Evolutionary conservation across 2,888 invertebrate species (phyloP).

Genomic region (Cartodere bifasciata): DNA sequence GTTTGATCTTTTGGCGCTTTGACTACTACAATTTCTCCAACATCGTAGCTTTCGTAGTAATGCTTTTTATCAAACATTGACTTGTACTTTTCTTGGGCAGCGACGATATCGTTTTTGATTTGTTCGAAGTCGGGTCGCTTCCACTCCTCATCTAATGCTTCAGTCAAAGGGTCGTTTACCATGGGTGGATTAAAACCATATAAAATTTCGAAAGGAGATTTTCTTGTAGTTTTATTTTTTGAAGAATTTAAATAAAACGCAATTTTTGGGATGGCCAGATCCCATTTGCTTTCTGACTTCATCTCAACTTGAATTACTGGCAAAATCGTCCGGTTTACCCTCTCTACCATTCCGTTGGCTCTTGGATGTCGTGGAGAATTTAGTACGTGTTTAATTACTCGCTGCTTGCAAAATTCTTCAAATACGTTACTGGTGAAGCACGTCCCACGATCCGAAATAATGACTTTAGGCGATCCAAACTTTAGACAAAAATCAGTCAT

Average conservation of each 20-base stretch:
- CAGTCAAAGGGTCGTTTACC: too few relatives aligned
- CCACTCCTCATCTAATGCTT: too few relatives aligned
- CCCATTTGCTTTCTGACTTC: conserved; percentile 17
- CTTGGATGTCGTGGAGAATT: conserved; percentile 5
- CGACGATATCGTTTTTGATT: too few relatives aligned
- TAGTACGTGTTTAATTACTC: conserved; percentile 5
- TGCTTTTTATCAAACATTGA: too few relatives aligned
- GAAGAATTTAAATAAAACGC: conserved; percentile 17
- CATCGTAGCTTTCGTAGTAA: too few relatives aligned
- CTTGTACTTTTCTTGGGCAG: too few relatives aligned
- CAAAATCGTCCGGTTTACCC: conserved; percentile 6
- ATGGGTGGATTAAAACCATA: too few relatives aligned
- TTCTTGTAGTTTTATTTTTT: conserved; percentile 15
- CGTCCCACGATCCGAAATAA: conserved; percentile 9
- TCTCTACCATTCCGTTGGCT: conserved; percentile 8
- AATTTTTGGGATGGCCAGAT: conserved; percentile 14
- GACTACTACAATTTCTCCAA: too few relatives aligned
- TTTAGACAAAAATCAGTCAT: conserved; percentile 6
- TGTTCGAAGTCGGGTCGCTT: too few relatives aligned
- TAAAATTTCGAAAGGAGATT: conserved; percentile 17
- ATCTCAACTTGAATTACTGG: conserved; percentile 6
- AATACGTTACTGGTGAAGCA: conserved; percentile 6
- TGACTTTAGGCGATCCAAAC: conserved; percentile 7
- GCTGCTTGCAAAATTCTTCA: conserved; percentile 6
- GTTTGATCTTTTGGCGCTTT: too few relatives aligned